Percentiles rank a stretch among this genome's conserved stretches.
phyloP scores from a whole-genome alignment of 1,140 invertebrate genomes.

The Maconellicoccus hirsutus region DNA sequence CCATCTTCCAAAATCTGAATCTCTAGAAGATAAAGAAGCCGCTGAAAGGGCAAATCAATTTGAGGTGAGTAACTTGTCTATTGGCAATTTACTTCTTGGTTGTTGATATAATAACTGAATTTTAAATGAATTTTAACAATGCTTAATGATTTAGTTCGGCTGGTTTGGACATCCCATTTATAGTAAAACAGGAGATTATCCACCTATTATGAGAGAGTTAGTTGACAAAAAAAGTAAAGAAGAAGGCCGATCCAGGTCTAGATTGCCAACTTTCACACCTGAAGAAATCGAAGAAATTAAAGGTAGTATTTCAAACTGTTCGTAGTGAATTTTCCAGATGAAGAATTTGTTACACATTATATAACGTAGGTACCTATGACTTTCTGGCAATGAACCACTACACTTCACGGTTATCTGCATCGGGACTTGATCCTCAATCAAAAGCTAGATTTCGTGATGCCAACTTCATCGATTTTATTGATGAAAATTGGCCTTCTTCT shows the following conservation, averaged over 20 bases:
- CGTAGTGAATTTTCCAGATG: conserved; percentile 23
- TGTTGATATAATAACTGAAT: too few species aligned
- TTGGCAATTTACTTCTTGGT: too few species aligned
- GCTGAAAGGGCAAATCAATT: conserved; percentile 40
- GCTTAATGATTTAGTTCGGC: conserved; percentile 35
- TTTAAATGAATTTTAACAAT: too few species aligned
- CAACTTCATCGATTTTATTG: background rate
- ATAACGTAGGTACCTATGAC: conserved; percentile 45
- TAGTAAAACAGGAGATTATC: conserved; percentile 47
- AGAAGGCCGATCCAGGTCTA: conserved; percentile 44
- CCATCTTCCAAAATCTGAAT: conserved; percentile 37
- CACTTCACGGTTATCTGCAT: conserved; percentile 33
- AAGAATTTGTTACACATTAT: too few species aligned
- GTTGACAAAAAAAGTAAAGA: conserved; percentile 42
- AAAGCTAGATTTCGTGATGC: conserved; percentile 10
- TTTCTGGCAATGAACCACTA: conserved; percentile 51
- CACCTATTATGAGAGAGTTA: conserved; percentile 43
- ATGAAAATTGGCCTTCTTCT: conserved; percentile 24
- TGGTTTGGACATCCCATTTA: conserved; percentile 52
- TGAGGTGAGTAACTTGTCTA: conserved; percentile 32
- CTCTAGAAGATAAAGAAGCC: conserved; percentile 36
- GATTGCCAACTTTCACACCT: conserved; percentile 46
- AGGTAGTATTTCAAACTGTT: conserved; percentile 33
- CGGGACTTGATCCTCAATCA: conserved; percentile 1
- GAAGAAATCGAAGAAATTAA: conserved; percentile 45